phyloP scores from a whole-genome alignment of 2,113 vertebrate genomes.

The Holacanthus passer region DNA sequence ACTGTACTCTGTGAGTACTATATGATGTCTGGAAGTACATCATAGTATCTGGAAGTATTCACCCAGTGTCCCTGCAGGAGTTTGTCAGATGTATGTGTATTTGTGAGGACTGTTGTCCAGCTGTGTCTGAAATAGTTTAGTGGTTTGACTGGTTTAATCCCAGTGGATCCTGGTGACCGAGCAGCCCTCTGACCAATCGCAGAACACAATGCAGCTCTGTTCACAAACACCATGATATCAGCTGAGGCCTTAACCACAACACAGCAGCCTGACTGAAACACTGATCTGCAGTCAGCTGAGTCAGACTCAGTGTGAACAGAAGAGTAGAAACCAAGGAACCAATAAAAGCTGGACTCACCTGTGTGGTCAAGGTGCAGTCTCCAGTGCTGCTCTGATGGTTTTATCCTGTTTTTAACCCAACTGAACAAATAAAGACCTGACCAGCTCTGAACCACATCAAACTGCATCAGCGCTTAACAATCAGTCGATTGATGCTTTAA shows the following conservation, averaged over 20 bases:
- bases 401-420: too few relatives aligned
- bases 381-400: too few relatives aligned
- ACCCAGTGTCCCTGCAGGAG: not conserved
- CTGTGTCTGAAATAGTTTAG: not conserved
- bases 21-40: not conserved
- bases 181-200: not conserved
- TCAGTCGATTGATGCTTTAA: too few relatives aligned
- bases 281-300: slow-evolving; percentile 25
- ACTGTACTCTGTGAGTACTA: too few relatives aligned
- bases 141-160: slow-evolving; percentile 27
- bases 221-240: not conserved
- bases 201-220: not conserved
- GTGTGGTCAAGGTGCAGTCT: too few relatives aligned
- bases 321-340: too few relatives aligned
- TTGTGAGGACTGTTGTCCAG: not conserved
- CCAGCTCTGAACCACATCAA: too few relatives aligned
- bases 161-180: not conserved
- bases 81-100: not conserved
- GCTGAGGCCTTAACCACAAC: not conserved
- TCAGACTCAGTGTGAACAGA: not conserved
- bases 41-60: not conserved
- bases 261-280: not conserved
- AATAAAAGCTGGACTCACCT: not conserved
- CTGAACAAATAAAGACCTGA: too few relatives aligned
- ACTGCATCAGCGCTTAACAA: too few relatives aligned